Percentiles rank a stretch among this genome's conserved stretches.
Conservation (phyloP, 2,888 invertebrate species). For the Mythimna albipuncta region DNA sequence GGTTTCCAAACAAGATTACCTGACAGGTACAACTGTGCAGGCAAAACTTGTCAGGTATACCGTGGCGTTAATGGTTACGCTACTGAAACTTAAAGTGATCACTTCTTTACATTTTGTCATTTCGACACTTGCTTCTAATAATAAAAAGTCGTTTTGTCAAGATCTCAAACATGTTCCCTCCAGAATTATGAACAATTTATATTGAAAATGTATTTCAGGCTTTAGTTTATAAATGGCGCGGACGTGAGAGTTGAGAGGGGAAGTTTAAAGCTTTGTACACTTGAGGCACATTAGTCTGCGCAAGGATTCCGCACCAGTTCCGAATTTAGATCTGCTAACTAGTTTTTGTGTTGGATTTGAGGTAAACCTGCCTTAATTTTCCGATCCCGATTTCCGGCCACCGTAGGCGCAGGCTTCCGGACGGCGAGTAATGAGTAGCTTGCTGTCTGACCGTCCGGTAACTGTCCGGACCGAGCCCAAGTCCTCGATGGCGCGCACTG, state of each 20-base stretch:
- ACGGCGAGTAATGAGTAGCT: no score
- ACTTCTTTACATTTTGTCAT: background rate
- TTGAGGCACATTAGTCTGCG: conserved; percentile 17
- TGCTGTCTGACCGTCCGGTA: no score
- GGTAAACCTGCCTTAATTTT: background rate
- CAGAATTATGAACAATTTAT: conserved; percentile 1
- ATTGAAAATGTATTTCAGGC: conserved; percentile 19
- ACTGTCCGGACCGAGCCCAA: no score
- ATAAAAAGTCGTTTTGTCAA: background rate
- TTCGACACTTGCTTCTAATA: background rate
- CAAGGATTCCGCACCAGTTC: background rate
- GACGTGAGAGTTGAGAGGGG: conserved; percentile 16
- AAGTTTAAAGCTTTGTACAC: conserved; percentile 14
- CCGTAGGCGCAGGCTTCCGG: no score
- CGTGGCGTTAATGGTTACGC: no score
- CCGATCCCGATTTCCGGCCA: no score
- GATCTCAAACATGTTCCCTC: background rate
- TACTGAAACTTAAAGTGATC: no score
- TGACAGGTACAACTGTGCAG: no score
- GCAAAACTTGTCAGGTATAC: no score
- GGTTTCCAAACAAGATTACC: no score
- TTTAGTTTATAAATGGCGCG: conserved; percentile 27
- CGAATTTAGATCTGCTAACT: conserved; percentile 16
- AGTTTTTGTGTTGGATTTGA: background rate
- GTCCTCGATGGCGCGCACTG: no score